Conservation (phyloP, 2,888 invertebrate species). For the Dromius quadrimaculatus region DNA sequence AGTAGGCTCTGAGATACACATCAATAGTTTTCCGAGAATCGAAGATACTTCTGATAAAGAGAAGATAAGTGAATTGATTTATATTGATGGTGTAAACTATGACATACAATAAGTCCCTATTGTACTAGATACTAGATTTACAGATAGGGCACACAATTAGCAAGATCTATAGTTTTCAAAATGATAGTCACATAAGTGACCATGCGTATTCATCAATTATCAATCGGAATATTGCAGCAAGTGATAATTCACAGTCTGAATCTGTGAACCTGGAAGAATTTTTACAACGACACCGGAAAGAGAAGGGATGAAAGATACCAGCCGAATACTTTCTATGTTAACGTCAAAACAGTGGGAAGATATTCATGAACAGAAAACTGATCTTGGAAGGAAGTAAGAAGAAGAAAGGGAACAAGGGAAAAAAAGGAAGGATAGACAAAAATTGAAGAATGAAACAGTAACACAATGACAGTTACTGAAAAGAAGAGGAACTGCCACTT, state of each 20-base stretch:
- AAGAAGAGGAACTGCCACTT: not conserved
- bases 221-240: not conserved
- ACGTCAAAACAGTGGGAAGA: not conserved
- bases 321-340: not conserved
- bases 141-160: not conserved
- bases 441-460: not conserved
- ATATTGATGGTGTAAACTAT: constrained; percentile 3
- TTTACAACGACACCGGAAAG: not conserved
- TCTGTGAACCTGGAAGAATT: not conserved
- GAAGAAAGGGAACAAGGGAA: not conserved
- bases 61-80: not conserved
- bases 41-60: not conserved
- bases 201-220: not conserved
- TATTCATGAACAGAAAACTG: constrained; percentile 5
- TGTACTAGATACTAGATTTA: constrained; percentile 1
- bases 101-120: constrained; percentile 2
- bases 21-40: not conserved
- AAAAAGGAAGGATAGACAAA: not conserved
- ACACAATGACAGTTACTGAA: not conserved
- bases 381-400: not conserved
- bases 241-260: not conserved
- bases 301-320: not conserved
- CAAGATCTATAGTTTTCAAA: not conserved
- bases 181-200: not conserved
- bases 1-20: not conserved